These are phyloP conservation scores for Tetragonula clypearis DNA, from an alignment of 1,140 invertebrate species.

Conservation along the genomic window DNA sequence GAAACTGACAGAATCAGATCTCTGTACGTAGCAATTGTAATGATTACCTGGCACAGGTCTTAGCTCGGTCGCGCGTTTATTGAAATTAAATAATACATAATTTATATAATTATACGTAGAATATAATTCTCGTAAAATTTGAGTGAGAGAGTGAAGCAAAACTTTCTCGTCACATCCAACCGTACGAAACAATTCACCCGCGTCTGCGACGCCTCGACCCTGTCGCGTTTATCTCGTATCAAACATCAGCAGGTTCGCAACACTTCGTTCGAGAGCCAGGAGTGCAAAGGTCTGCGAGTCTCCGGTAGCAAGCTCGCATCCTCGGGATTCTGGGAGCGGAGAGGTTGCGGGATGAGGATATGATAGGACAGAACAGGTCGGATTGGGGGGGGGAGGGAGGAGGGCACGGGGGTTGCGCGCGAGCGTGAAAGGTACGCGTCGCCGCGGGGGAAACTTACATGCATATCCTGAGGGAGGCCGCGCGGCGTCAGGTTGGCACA, in stretches of 20 bases:
- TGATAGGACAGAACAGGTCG: conserved; percentile 69
- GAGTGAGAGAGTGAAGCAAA: background rate
- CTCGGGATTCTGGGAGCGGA: conserved; percentile 13
- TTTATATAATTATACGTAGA: background rate
- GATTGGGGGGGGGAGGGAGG: background rate
- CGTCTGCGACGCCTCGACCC: background rate
- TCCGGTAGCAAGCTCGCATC: background rate
- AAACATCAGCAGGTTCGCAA: background rate
- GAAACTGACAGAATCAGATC: background rate
- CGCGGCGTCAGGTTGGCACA: conserved; percentile 73
- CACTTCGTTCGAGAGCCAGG: background rate
- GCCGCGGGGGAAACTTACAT: conserved; percentile 73
- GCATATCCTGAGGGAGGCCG: conserved; percentile 68
- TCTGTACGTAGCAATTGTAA: background rate
- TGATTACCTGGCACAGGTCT: background rate
- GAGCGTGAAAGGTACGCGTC: conserved; percentile 65
- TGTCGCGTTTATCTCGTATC: background rate
- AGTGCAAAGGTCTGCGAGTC: conserved; percentile 2
- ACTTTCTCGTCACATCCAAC: background rate
- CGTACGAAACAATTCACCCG: background rate
- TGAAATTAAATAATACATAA: no score
- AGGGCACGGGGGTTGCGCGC: background rate
- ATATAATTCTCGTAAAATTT: background rate
- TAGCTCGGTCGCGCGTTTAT: background rate
- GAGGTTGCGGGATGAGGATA: conserved; percentile 54